phyloP scores from a whole-genome alignment of 2,113 vertebrate species.

The Strix aluco region DNA sequence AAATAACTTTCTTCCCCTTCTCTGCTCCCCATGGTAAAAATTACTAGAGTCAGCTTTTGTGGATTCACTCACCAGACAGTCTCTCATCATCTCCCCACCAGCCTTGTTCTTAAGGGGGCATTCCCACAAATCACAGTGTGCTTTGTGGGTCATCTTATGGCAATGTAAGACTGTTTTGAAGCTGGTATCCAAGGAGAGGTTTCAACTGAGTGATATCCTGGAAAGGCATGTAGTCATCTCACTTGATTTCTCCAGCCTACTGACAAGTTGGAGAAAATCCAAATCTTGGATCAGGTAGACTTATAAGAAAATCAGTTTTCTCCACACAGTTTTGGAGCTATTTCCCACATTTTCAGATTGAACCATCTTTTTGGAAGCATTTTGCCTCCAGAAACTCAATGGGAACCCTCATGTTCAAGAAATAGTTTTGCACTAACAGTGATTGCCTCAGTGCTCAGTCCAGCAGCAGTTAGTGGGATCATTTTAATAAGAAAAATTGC shows the following conservation, averaged over 20 bases:
- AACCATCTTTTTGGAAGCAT: neutral
- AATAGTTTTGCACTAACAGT: neutral
- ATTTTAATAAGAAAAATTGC: neutral
- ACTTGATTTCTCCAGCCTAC: neutral
- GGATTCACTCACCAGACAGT: neutral
- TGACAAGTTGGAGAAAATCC: neutral
- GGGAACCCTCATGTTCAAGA: neutral
- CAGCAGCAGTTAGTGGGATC: neutral
- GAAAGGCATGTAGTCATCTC: neutral
- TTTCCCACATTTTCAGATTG: neutral
- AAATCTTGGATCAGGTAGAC: neutral
- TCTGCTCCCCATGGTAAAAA: neutral
- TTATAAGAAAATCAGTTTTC: neutral
- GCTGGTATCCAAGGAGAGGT: neutral
- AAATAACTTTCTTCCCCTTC: neutral
- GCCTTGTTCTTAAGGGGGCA: neutral
- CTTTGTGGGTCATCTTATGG: neutral
- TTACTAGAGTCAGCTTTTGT: neutral
- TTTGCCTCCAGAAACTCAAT: neutral
- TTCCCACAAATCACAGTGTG: neutral
- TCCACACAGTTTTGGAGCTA: neutral
- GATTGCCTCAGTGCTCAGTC: neutral
- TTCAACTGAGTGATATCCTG: neutral
- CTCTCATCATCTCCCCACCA: neutral
- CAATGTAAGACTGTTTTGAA: neutral